These are phyloP conservation scores for Lepidothrix coronata DNA, from an alignment of 2,113 vertebrate genomes.

Conservation along the genomic window DNA sequence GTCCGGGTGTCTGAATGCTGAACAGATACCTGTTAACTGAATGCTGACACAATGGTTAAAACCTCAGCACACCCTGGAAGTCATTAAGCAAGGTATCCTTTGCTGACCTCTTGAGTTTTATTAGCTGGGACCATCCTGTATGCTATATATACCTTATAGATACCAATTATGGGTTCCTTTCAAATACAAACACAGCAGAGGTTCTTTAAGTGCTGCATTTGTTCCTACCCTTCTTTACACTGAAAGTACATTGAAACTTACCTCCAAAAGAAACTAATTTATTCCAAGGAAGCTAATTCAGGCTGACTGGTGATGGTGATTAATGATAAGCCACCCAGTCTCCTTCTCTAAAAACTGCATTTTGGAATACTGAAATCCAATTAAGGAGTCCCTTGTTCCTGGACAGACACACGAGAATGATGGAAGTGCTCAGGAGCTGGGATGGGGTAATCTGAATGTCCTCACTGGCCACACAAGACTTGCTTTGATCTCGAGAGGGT, in stretches of 20 bases:
- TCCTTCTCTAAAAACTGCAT: not conserved
- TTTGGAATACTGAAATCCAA: not conserved
- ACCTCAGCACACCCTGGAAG: slow-evolving; percentile 3
- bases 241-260: not conserved
- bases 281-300: not conserved
- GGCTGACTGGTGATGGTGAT: not conserved
- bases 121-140: not conserved
- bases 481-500: not conserved
- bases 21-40: not conserved
- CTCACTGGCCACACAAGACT: not conserved
- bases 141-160: not conserved
- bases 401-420: not conserved
- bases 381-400: not conserved
- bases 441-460: not conserved
- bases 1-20: not conserved
- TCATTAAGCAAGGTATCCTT: not conserved
- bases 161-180: not conserved
- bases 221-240: not conserved
- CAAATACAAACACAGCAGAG: not conserved
- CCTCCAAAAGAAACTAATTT: not conserved
- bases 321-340: not conserved
- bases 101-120: slow-evolving; percentile 19
- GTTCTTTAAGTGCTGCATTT: not conserved
- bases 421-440: not conserved
- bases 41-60: not conserved